Evolutionary conservation across 2,888 invertebrate genomes (phyloP), one percentile per base, ranked within the genome.

Genomic region (Uropetala carovei): DNA sequence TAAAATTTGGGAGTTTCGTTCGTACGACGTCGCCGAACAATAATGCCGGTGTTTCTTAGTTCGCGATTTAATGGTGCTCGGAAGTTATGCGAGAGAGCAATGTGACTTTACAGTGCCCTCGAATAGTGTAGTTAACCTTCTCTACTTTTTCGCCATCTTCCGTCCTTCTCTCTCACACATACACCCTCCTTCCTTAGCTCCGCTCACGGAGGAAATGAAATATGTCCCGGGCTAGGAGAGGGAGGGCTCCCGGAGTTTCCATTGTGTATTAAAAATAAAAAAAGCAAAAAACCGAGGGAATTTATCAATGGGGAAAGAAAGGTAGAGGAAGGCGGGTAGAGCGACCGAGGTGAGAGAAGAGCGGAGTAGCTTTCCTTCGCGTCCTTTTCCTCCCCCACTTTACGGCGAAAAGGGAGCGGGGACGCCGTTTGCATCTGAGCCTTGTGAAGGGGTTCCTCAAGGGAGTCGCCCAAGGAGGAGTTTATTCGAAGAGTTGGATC

Each of bases 351-450:
- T 68, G 60, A 22, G 60, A 60, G 86, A 1, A 18, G 86, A 27
- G 22, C 0, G 43, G 86, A 27, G 22, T 30, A 30, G n/a, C 27
- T 85, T 22, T 10, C 5, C 81, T 43, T 81, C 27, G 13, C 81
- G 22, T 18, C n/a, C n/a, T 27, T 75, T 27, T n/a, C 75, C 11
- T 75, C n/a, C n/a, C 22, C 27, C n/a, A 75, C 75, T 75, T n/a
- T 75, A n/a, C 18, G 75, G 27, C 18, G 14, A 56, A 43, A 13
- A 56, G n/a, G 57, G 57, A 57, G n/a, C 43, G 43, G 57, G 85
- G 57, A 58, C 57, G 16, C 86, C 86, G 59, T 86, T 60, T 86
- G 86, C 86, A 60, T 86, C 82, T 13, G 82, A 82, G 82, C 57
- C 86, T 60, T 30, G 59, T 59, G 59, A 59, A 85, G 59, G 86